Conservation (phyloP, 35 echinoderm and acorn worm species). For the Apostichopus japonicus region DNA sequence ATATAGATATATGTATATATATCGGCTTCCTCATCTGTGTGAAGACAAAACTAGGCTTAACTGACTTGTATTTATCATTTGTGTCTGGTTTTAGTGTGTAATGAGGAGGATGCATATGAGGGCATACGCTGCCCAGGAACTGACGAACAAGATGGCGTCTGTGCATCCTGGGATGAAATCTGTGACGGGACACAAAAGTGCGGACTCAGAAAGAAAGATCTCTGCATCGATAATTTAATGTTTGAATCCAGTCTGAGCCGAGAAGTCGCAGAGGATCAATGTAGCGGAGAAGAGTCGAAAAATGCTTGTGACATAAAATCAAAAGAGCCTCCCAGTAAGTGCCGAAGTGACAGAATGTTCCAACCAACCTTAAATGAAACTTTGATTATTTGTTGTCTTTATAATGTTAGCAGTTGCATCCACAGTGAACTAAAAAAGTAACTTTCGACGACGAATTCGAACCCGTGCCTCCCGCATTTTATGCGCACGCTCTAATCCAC, state of each 20-base stretch:
- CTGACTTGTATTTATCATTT: neutral
- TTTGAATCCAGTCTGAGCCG: slow-evolving; percentile 12
- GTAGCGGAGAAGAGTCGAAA: slow-evolving; percentile 82
- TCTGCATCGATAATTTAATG: slow-evolving; percentile 61
- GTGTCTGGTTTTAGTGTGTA: slow-evolving; percentile 58
- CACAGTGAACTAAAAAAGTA: too few species aligned
- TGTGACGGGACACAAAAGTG: slow-evolving; percentile 84
- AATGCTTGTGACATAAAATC: slow-evolving; percentile 64
- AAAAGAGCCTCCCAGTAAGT: slow-evolving; percentile 80
- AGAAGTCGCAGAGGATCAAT: slow-evolving; percentile 42
- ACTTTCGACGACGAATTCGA: too few species aligned
- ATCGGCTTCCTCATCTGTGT: too few species aligned
- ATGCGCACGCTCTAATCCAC: too few species aligned
- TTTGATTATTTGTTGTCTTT: too few species aligned
- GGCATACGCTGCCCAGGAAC: slow-evolving; percentile 73
- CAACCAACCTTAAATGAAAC: neutral
- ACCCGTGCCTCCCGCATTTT: too few species aligned
- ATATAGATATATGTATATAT: too few species aligned
- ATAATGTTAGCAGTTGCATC: too few species aligned
- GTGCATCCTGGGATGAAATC: slow-evolving; percentile 69
- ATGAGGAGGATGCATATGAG: slow-evolving; percentile 57
- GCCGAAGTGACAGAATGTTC: neutral
- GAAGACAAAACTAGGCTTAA: too few species aligned
- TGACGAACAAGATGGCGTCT: slow-evolving; percentile 57
- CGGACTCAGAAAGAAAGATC: slow-evolving; percentile 63